Conservation (phyloP, 1,140 invertebrate species). For the Pygmarrhopalites habei region DNA sequence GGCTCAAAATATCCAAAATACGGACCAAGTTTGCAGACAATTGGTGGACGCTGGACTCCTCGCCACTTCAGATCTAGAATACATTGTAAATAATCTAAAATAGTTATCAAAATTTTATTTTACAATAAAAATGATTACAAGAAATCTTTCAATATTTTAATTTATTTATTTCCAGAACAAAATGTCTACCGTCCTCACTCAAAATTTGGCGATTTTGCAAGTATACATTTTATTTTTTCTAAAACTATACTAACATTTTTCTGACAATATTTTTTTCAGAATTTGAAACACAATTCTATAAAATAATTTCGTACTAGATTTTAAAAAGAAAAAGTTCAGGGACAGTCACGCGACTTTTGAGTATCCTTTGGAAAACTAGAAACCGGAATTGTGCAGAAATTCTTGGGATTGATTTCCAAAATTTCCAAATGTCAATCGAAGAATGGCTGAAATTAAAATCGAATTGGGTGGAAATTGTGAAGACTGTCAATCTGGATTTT, state of each 20-base stretch:
- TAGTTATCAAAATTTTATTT: too few relatives aligned
- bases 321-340: constrained; percentile 12
- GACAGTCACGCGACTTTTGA: not conserved
- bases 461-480: constrained; percentile 8
- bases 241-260: not conserved
- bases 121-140: too few relatives aligned
- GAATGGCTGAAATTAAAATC: constrained; percentile 16
- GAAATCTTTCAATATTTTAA: not conserved
- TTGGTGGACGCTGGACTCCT: not conserved
- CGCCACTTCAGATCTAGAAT: constrained; percentile 1
- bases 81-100: constrained; percentile 5
- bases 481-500: not conserved
- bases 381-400: constrained; percentile 16
- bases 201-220: not conserved
- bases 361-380: constrained; percentile 5
- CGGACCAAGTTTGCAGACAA: not conserved
- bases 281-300: not conserved
- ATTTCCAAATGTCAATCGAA: constrained; percentile 4
- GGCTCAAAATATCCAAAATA: constrained; percentile 1
- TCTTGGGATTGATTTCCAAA: constrained; percentile 2
- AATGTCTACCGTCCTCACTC: not conserved
- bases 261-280: not conserved
- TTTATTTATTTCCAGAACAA: not conserved
- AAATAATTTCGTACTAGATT: not conserved
- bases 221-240: not conserved